Evolutionary conservation across 1,140 invertebrate genomes (phyloP), one percentile per base, ranked within the genome.

Genomic region (Zaprionus kolodkinae): DNA sequence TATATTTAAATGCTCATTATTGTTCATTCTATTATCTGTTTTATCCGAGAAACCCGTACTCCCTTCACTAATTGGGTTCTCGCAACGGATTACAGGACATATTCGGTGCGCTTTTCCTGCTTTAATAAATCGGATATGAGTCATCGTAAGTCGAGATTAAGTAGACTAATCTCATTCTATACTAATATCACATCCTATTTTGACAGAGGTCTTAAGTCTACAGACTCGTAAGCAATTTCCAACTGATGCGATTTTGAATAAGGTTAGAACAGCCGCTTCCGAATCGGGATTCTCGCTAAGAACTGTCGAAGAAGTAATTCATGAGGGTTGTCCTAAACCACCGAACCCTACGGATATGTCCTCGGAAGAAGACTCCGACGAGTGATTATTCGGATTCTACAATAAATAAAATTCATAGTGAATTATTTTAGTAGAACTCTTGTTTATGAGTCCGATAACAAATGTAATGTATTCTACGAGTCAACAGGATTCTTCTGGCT

Each of bases 31-130:
- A 40, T 2, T 45, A 9, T 45, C 27, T 15, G n/a, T 15, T 15
- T 45, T n/a, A 25, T 55, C 27, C 30, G 13, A 55, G 25, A 6
- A 1, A 5, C 13, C 3, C 10, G 1, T 1, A 10, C 6, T 15
- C 25, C 52, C 6, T 0, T 55, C 11, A 33, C 7, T 0, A n/a
- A 55, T 27, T 55, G 52, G 52, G 7, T 55, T 13, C 12, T 57
- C 9, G 54, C 9, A 0, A 66, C 64, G 6, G 64, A 66, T 12
- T 66, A 66, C 30, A 25, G 0, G 0, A 13, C 52, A 4, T 66
- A 45, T 66, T 25, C 64, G 11, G 64, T 66, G 5, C 38, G 54
- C 4, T 66, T 30, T 56, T 35, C 54, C 7, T 66, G 64, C 27
- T 66, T 15, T 6, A 21, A 65, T 38, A 11, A 36, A 2, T 5